Percentiles rank a stretch among this genome's conserved stretches.
These are phyloP conservation scores for Rhynchomys soricoides DNA, from an alignment of 2,113 vertebrate species.

Conservation along the genomic window DNA sequence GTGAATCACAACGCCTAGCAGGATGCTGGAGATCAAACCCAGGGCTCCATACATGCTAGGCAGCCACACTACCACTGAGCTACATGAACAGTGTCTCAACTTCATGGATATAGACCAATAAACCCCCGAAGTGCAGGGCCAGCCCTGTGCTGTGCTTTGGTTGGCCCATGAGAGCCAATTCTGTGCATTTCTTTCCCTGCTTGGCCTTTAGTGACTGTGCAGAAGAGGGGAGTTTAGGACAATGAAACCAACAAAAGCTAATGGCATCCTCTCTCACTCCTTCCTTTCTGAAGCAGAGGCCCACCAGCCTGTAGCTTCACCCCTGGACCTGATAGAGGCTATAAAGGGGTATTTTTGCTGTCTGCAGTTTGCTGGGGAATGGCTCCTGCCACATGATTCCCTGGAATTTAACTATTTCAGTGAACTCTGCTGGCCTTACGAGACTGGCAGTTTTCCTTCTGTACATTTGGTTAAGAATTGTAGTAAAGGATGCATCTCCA, in stretches of 20 bases:
- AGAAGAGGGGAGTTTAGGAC: not conserved
- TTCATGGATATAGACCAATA: not conserved
- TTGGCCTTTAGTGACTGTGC: not conserved
- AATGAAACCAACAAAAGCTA: not conserved
- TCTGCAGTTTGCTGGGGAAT: not conserved
- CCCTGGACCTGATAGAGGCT: not conserved
- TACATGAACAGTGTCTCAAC: not conserved
- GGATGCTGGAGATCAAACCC: not conserved
- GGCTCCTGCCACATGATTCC: not conserved
- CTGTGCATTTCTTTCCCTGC: not conserved
- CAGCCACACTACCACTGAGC: not conserved
- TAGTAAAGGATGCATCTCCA: not conserved
- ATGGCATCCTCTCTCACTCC: not conserved
- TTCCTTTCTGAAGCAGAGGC: not conserved
- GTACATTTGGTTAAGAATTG: too few relatives aligned
- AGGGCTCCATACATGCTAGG: not conserved
- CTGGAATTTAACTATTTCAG: not conserved
- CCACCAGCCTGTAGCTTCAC: not conserved
- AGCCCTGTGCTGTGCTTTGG: rapidly evolving
- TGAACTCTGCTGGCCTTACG: not conserved
- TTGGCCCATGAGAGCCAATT: not conserved
- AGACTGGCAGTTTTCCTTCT: not conserved
- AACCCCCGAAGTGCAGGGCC: not conserved
- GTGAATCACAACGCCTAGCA: not conserved
- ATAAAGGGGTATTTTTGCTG: not conserved